Conservation (phyloP, 2,797 vertebrate genomes). For the Cetoscarus ocellatus region DNA sequence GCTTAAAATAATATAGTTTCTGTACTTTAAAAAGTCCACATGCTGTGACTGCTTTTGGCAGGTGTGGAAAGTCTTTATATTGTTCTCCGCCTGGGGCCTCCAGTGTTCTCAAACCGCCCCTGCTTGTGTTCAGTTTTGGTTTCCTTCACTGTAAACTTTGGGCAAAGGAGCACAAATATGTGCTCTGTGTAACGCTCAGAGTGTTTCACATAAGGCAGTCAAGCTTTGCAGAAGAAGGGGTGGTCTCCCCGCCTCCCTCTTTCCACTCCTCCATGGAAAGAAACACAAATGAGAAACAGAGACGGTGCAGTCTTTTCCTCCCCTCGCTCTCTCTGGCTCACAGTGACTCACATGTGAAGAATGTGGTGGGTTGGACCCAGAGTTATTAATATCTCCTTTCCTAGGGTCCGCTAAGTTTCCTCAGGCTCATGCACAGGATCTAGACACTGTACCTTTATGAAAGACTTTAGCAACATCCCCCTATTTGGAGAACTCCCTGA, state of each 20-base stretch:
- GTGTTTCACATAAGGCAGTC: slow-evolving; percentile 46
- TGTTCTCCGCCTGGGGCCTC: too few species aligned
- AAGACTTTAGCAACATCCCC: slow-evolving; percentile 68
- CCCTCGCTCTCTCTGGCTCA: slow-evolving; percentile 56
- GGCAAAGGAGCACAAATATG: slow-evolving; percentile 17
- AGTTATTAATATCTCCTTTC: slow-evolving; percentile 89
- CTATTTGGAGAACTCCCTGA: slow-evolving; percentile 70
- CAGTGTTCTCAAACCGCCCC: too few species aligned
- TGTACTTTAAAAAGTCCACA: too few species aligned
- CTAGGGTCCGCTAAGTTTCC: slow-evolving; percentile 82
- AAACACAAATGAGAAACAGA: slow-evolving; percentile 85
- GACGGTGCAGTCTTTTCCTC: slow-evolving; percentile 67
- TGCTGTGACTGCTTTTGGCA: too few species aligned
- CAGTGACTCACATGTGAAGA: slow-evolving; percentile 86
- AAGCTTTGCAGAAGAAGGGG: slow-evolving; percentile 57
- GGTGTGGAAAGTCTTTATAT: too few species aligned
- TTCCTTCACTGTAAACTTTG: slow-evolving; percentile 39
- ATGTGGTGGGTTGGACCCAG: slow-evolving; percentile 83
- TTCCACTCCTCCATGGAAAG: slow-evolving; percentile 83
- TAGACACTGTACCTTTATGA: slow-evolving; percentile 78
- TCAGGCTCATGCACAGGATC: slow-evolving; percentile 64
- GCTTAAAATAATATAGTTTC: too few species aligned
- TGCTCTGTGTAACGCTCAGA: slow-evolving; percentile 20
- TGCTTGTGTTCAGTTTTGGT: slow-evolving; percentile 1
- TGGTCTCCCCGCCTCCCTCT: slow-evolving; percentile 52